Base-by-base conservation (phyloP, 2,888 invertebrate species). In the Melieria picta region DNA sequence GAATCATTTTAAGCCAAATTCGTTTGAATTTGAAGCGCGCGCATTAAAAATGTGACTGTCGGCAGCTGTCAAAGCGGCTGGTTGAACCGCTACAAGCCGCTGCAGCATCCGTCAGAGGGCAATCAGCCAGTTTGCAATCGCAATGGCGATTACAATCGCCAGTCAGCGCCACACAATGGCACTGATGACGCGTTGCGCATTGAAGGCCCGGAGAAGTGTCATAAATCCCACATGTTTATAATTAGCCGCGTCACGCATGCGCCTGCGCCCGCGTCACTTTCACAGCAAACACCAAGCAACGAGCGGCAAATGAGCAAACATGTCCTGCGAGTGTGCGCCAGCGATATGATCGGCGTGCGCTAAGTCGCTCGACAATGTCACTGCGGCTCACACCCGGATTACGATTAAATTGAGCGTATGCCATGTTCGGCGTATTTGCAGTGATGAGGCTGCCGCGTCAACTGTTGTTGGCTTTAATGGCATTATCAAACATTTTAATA, bases 391-490 rank as follows among this genome's bases (percentile, higher is more conserved):
- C 76, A 72, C 75, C 77, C 77, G 84, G 85, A 83, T 85, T 84
- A 83, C 82, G 84, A 81, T 85, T 85, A 84, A 83, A 85, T 83
- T 82, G 80, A 82, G 84, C 85, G 83, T 83, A 72, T 65, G 78
- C 78, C 73, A 75, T 77, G 74, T 71, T 73, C 74, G 75, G 78
- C 77, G 76, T 77, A 75, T 77, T 78, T 72, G 70, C 73, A 68
- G 69, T 75, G 76, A 73, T 75, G 74, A 71, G 66, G 73, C 71
- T 11, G 69, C 61, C 78, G 77, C 69, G 71, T 65, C 65, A 58
- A 45, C 13, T 61, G 75, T 72, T 76, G 77, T 75, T 78, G 77
- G 77, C 79, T 80, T 80, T 79, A 81, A 80, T 80, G 81, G 77
- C 81, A 83, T 82, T 82, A 83, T 80, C 83, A 83, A 83, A 80